Conservation (phyloP, 2,888 invertebrate genomes). For the Lepeophtheirus nordmannii region DNA sequence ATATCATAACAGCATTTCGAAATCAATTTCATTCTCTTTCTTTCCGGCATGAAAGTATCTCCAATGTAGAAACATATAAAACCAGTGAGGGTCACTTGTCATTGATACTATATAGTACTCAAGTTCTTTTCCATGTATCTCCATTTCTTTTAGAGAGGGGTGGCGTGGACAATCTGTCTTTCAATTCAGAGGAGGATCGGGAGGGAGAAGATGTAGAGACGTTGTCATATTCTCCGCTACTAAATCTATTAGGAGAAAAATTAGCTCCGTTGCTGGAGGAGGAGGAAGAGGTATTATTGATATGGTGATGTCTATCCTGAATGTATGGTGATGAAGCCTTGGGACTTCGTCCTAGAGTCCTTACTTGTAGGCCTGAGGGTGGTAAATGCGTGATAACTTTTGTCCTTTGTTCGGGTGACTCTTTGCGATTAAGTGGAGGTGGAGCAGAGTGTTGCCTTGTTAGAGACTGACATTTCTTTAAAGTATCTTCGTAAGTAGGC, state of each 20-base stretch:
- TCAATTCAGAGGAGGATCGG: background rate
- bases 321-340: conserved; percentile 4
- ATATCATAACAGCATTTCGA: too few relatives aligned
- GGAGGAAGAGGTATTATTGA: background rate
- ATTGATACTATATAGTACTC: background rate
- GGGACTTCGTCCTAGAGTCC: conserved; percentile 6
- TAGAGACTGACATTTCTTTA: conserved; percentile 22
- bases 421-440: background rate
- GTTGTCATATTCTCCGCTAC: conserved; percentile 20
- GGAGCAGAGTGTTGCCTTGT: conserved; percentile 16
- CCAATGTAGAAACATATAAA: too few relatives aligned
- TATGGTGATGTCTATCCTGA: conserved; percentile 4
- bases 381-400: conserved; percentile 11
- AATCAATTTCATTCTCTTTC: too few relatives aligned
- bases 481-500: conserved; percentile 20
- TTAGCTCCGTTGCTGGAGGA: background rate
- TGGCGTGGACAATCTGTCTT: background rate
- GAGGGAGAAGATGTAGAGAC: background rate
- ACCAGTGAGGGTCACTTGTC: too few relatives aligned
- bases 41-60: too few relatives aligned
- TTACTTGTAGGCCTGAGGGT: background rate
- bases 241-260: conserved; percentile 16
- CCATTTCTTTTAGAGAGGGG: background rate
- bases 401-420: background rate
- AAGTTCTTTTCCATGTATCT: background rate